Evolutionary conservation across 2,888 invertebrate species (phyloP), one percentile per base, ranked within the genome.

Genomic region (Amiota communis): DNA sequence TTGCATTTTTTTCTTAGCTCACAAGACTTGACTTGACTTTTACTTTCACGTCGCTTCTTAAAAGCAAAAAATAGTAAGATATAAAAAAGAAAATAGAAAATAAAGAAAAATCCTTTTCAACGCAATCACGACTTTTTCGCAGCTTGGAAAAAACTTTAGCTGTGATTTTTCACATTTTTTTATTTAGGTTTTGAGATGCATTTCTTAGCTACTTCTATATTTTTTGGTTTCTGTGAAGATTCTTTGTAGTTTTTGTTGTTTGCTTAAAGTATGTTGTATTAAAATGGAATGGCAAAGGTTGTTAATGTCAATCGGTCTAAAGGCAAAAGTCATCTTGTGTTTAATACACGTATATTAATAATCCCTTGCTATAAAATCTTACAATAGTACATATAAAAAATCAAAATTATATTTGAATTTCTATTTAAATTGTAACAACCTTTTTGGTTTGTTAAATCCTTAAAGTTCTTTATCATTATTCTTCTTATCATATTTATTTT

Each of bases 91-190:
- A 59, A 59, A 20, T 57, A 1, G 3, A 36, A 36, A 36, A 23
- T 23, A 36, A n/a, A n/a, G 15, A 59, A 59, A 59, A 9, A 59
- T 53, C 13, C 83, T 85, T 85, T 81, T 80, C 84, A 84, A 83
- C 36, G 36, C 84, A 83, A 85, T 83, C 83, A 83, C 85, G 84
- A 83, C 84, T 84, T 85, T 85, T 77, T 81, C 84, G 85, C 83
- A 85, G 83, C 80, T 84, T 84, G 82, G 78, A 36, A 36, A 36
- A 36, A 83, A 83, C 85, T 70, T 70, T 4, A 59, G 57, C 59
- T 17, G 20, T 70, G 81, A 77, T 53, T 56, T 69, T 69, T 56
- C 8, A 36, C 13, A 2, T 36, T n/a, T 69, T 69, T 56, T 69
- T 69, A 46, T 36, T 70, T 49, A 23, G 61, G 47, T 10, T 48